Evolutionary conservation across 1,140 invertebrate genomes (phyloP).

Genomic region (Choristoneura fumiferana): DNA sequence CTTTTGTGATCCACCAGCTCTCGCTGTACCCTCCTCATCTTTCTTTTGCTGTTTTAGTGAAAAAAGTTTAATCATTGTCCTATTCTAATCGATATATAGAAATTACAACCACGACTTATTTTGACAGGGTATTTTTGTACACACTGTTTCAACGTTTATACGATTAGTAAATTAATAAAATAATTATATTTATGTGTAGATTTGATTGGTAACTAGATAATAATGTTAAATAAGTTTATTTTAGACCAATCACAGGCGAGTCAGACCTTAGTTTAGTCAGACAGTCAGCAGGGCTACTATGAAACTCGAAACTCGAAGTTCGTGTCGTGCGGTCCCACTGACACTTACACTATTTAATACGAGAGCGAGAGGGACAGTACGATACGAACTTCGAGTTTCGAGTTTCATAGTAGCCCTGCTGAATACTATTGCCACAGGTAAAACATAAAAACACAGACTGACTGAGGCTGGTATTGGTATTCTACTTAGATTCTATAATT

Average conservation of each 20-base stretch:
- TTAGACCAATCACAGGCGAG: conserved; percentile 15
- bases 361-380: too few species aligned
- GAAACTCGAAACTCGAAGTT: too few species aligned
- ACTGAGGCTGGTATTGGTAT: too few species aligned
- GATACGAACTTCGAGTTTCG: too few species aligned
- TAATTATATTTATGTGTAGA: conserved; percentile 18
- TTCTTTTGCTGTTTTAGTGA: conserved; percentile 98
- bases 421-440: too few species aligned
- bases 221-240: conserved; percentile 5
- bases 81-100: conserved; percentile 63
- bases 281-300: neutral
- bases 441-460: too few species aligned
- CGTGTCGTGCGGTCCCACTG: too few species aligned
- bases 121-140: conserved; percentile 53
- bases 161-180: conserved; percentile 18
- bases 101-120: conserved; percentile 62
- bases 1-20: conserved; percentile 88
- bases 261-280: neutral
- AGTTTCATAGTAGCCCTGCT: too few species aligned
- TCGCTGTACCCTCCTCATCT: conserved; percentile 91
- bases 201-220: conserved; percentile 18
- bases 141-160: conserved; percentile 1
- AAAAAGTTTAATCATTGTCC: conserved; percentile 97
- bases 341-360: too few species aligned
- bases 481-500: too few species aligned